Evolutionary conservation across 2,113 vertebrate species (phyloP), one percentile per base, ranked within the genome.

Genomic region (Psettodes erumei): DNA sequence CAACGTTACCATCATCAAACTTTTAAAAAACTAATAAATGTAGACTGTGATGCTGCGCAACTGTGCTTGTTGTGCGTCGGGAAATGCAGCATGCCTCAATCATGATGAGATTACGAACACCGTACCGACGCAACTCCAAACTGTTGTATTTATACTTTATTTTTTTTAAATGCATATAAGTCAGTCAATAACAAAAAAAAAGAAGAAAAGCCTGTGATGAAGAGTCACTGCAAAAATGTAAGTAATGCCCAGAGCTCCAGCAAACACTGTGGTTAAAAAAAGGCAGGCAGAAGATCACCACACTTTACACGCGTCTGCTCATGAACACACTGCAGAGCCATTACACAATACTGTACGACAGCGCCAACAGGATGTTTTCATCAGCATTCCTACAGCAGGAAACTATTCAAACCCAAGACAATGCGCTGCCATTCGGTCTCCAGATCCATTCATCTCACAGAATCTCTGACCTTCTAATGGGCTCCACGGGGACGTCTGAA

Each of bases 381-480:
- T 70, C 77, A 79, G 38, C 54, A 65, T 80, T 77, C 69, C 55
- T 43, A 12, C 1, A 71, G 60, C 51, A 71, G 48, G 55, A 70
- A 71, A 65, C 61, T 40, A 73, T 82, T 86, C 53, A 84, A 75
- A 81, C 27, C 13, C 9, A 50, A 43, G 71, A 88, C 71, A 85
- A 80, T 69, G 50, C 60, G 60, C 60, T 71, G 62, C 81, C 70
- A 59, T 68, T 75, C 37, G 32, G 67, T 78, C 71, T 47, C 63
- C 67, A 79, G n/a, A 77, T 78, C 64, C 63, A 66, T 84, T 85
- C 79, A 80, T 85, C 79, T 61, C n/a, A 71, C 58, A 82, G 59
- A 68, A 84, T 86, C 75, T 81, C 59, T 89, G 79, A 88, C 79
- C 80, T 87, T 87, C 74, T 86, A 73, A 86, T 69, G 59, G 33